Evolutionary conservation across 2,113 vertebrate species (phyloP).

Genomic region (Lepisosteus osseus): DNA sequence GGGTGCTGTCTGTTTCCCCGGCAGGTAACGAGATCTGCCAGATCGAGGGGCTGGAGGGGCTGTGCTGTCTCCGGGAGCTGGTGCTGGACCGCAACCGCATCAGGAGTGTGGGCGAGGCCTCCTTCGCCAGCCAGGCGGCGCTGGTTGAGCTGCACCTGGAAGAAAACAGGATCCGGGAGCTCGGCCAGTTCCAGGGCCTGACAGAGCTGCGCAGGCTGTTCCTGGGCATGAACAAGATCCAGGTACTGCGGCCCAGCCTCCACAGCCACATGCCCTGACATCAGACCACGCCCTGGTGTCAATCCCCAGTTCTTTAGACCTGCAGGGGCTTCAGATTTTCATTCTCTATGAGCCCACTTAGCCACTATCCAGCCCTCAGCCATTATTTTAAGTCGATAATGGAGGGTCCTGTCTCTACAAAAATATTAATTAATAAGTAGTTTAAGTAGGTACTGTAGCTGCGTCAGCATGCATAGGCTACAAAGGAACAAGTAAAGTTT

Average conservation of each 20-base stretch:
- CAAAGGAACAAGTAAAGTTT: too few species aligned
- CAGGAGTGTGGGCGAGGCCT: conserved; percentile 66
- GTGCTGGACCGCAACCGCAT: conserved; percentile 77
- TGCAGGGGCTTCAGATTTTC: too few species aligned
- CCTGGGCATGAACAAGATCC: conserved; percentile 78
- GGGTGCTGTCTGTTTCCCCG: conserved; percentile 17
- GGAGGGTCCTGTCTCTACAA: too few species aligned
- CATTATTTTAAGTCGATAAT: too few species aligned
- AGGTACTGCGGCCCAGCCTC: conserved; percentile 56
- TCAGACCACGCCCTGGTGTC: background rate
- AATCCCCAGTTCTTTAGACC: background rate
- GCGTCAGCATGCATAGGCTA: too few species aligned
- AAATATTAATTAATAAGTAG: too few species aligned
- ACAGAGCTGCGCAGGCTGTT: conserved; percentile 72
- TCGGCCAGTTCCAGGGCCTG: conserved; percentile 67
- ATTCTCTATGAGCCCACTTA: too few species aligned
- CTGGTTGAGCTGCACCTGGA: conserved; percentile 71
- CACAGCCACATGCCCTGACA: background rate
- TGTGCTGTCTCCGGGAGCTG: conserved; percentile 69
- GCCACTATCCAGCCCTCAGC: too few species aligned
- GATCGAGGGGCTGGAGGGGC: conserved; percentile 76
- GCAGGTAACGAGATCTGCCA: conserved; percentile 80
- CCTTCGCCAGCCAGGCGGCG: conserved; percentile 63
- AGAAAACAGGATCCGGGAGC: conserved; percentile 75
- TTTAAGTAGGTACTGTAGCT: too few species aligned